phyloP scores from a whole-genome alignment of 35 echinoderm and acorn worm genomes.

The Lytechinus pictus region DNA sequence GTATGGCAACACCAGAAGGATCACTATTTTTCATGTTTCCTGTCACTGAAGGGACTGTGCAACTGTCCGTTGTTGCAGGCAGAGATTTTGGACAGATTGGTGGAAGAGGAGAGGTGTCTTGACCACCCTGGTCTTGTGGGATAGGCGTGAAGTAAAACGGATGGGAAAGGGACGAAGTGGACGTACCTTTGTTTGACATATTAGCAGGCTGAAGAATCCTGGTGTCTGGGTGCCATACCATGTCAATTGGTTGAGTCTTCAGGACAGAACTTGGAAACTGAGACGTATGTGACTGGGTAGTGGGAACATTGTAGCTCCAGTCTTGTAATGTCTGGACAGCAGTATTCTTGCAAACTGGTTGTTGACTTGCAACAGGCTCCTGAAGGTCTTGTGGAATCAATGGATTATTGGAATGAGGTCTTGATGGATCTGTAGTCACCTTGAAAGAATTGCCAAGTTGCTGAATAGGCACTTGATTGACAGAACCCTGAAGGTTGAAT shows the following conservation, averaged over 20 bases:
- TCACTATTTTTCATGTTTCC: background rate
- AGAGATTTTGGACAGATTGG: background rate
- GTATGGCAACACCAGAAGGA: background rate
- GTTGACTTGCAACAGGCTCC: background rate
- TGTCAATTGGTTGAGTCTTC: background rate
- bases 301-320: background rate
- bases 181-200: background rate
- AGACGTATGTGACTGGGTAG: background rate
- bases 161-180: background rate
- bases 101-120: background rate
- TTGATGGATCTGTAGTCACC: background rate
- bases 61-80: background rate
- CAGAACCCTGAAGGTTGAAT: too few species aligned
- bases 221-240: background rate
- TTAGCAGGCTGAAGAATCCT: background rate
- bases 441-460: background rate
- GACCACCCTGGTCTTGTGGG: background rate
- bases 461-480: too few species aligned
- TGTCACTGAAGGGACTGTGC: background rate
- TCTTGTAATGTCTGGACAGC: background rate
- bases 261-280: background rate
- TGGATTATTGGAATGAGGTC: background rate
- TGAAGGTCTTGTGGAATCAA: background rate
- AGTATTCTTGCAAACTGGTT: background rate
- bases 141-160: slow-evolving; percentile 33